Base-by-base conservation (phyloP, 1,140 invertebrate genomes). In the Drosophila biarmipes region DNA sequence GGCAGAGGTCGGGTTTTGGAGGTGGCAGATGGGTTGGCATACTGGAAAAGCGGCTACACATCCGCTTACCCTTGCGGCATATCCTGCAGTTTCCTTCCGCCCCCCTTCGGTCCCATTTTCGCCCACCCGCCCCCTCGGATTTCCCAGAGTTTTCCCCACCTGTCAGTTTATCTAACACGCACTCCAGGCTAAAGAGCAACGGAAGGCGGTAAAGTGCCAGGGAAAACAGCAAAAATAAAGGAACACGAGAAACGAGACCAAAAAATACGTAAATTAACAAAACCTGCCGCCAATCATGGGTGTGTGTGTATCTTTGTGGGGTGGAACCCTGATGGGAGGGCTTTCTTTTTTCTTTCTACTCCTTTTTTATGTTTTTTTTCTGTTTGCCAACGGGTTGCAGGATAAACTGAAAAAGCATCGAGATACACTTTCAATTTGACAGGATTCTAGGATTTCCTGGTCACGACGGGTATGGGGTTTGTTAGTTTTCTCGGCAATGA, bases 161-260 rank as follows among this genome's bases (percentile, higher is more conserved):
- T 78, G 82, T 87, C 82, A 82, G 82, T 87, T 86, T 75, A 82
- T 78, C 84, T 75, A 84, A 84, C 84, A 89, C 84, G 84, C 84
- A 87, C 76, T 87, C 68, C 62, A 57, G 45, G 40, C 68, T 64
- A 67, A 67, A 64, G 57, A 67, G 51, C 42, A 55, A 29, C 49
- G 42, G 34, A 71, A 46, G 66, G 49, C 49, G 66, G 48, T 19
- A 52, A 55, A 67, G 48, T 46, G 64, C 31, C 62, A 38, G 31
- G 42, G 34, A 24, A 56, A 56, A 38, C 48, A 34, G 42, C 27
- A 19, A 34, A 73, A 62, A 53, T 35, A 71, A 49, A 54, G 43
- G 38, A 19, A 27, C 24, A 49, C 38, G 40, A 29, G 27, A 21
- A 53, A 52, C 14, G 43, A 54, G 21, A 34, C 17, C 15, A 40